These are phyloP conservation scores for Macroteleia sp. DNA, from an alignment of 2,888 invertebrate species.

Conservation along the genomic window DNA sequence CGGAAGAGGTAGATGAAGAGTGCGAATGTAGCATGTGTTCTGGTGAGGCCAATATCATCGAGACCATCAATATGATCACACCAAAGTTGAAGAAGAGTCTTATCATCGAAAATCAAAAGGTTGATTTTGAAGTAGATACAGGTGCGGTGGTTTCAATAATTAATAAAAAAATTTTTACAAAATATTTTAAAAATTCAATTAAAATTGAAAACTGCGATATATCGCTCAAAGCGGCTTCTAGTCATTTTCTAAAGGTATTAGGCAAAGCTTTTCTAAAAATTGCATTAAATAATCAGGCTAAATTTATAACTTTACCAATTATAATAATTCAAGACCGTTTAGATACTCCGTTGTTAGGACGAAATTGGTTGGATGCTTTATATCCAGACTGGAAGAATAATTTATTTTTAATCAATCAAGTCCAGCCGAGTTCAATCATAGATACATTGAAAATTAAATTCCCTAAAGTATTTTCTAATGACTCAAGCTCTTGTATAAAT, in stretches of 20 bases:
- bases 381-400: constrained; percentile 29
- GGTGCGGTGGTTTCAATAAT: constrained; percentile 32
- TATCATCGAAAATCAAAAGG: constrained; percentile 1
- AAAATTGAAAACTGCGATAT: constrained; percentile 14
- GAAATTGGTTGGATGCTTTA: constrained; percentile 42
- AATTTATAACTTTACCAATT: not conserved
- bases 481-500: constrained; percentile 7
- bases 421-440: not conserved
- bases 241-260: constrained; percentile 7
- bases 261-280: constrained; percentile 1
- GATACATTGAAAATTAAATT: constrained; percentile 9
- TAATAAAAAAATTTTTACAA: constrained; percentile 10
- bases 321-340: constrained; percentile 25
- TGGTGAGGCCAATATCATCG: constrained; percentile 8
- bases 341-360: constrained; percentile 30
- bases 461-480: constrained; percentile 26
- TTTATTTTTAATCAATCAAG: constrained; percentile 24
- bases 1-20: not conserved
- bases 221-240: constrained; percentile 16
- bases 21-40: constrained; percentile 33
- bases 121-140: constrained; percentile 39
- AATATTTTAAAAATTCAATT: constrained; percentile 8
- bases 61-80: constrained; percentile 7
- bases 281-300: too few species aligned
- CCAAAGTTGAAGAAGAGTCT: constrained; percentile 21